Base-by-base conservation (phyloP, 2,888 invertebrate species). In the Microctonus aethiopoides region DNA sequence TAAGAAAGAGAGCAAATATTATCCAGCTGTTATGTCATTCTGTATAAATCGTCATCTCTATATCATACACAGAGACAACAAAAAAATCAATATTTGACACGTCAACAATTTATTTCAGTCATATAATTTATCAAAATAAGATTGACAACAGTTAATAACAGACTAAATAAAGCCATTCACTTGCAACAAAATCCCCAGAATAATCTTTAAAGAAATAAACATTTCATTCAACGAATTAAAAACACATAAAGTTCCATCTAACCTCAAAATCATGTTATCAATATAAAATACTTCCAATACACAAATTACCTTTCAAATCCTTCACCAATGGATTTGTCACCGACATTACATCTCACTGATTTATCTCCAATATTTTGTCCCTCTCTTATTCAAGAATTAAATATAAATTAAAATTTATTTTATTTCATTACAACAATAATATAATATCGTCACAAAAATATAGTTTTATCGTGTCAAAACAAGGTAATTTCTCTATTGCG, bases 241-340 rank as follows among this genome's bases (percentile, higher is more conserved):
- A 63, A 7, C 6, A 46, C 41, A 16, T 1, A 46, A 46, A 29
- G 3, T 46, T 46, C 16, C 16, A 67, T 70, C 52, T 68, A 72
- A 72, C 72, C 71, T 69, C 39, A 36, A 67, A 68, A 51, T 34
- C 26, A 32, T 61, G 29, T 24, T 46, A 71, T 81, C 16, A 9
- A 1, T 3, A 7, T 16, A 5, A 41, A 6, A 20, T 7, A 16
- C 16, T 9, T 9, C 29, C 29, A 46, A 16, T 6, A 16, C 20
- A 46, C 16, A 6, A 46, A 46, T 16, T 86, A 89, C 89, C 89
- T 89, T 91, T 91, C 69, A 91, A 82, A 82, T 90, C 89, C 83
- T 89, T 90, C 74, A 91, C 83, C 72, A 90, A 84, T 52, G 91
- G 90, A 85, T 90, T 89, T 77, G 88, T 89, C 72, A 90, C 89